A percentile compares a stretch with the other conserved stretches of the same genome.
phyloP scores from a whole-genome alignment of 1,140 invertebrate species.

The Mya arenaria region DNA sequence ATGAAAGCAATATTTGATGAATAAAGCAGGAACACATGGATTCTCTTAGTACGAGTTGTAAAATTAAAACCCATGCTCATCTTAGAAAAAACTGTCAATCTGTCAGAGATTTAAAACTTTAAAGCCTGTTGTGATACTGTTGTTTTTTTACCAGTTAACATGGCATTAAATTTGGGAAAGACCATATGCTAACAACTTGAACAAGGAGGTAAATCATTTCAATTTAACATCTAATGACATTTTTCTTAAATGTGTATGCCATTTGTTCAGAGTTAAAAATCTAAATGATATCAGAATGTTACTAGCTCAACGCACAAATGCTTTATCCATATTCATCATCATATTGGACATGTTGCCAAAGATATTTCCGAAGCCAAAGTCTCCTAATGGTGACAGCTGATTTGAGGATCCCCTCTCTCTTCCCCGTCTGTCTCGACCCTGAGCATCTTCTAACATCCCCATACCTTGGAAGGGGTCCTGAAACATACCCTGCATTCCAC shows the following conservation, averaged over 20 bases:
- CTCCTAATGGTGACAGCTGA: slow-evolving; percentile 5
- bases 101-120: no score
- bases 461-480: slow-evolving; percentile 24
- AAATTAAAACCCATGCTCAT: no score
- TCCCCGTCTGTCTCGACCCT: slow-evolving; percentile 7
- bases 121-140: background rate
- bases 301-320: slow-evolving; percentile 24
- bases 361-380: slow-evolving; percentile 27
- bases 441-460: slow-evolving; percentile 24
- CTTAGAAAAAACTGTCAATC: no score
- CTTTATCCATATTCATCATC: slow-evolving; percentile 35
- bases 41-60: no score
- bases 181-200: background rate
- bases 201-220: background rate
- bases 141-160: background rate
- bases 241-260: no score
- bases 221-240: background rate
- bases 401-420: background rate
- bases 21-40: no score
- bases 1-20: no score
- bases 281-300: background rate
- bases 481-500: slow-evolving; percentile 29
- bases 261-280: background rate
- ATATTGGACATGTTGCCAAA: slow-evolving; percentile 45
- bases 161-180: background rate